Evolutionary conservation across 1,140 invertebrate species (phyloP).

Genomic region (Zaprionus davidi): DNA sequence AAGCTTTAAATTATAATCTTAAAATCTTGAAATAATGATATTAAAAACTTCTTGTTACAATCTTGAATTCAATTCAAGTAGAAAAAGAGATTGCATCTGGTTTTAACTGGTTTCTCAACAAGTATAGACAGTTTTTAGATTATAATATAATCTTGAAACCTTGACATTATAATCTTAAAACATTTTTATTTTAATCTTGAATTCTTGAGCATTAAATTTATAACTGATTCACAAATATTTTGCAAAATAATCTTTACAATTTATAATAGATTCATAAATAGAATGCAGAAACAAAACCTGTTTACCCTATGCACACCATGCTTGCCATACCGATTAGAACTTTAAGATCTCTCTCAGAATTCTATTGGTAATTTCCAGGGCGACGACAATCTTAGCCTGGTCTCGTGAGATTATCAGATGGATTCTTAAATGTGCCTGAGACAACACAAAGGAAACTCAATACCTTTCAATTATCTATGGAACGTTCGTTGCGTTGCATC

Average conservation of each 20-base stretch:
- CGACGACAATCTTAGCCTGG: neutral
- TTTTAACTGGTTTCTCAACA: too few species aligned
- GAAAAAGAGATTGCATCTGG: too few species aligned
- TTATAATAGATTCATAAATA: neutral
- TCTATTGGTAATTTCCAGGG: neutral
- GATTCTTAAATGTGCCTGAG: neutral
- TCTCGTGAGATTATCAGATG: slow-evolving; percentile 1
- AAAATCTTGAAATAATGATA: too few species aligned
- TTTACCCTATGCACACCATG: neutral
- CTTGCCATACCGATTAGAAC: neutral
- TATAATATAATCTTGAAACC: neutral
- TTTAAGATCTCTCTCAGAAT: neutral
- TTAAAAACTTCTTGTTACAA: too few species aligned
- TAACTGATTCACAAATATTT: neutral
- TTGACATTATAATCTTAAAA: neutral
- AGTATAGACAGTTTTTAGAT: neutral
- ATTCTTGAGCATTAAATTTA: neutral
- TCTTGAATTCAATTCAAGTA: too few species aligned
- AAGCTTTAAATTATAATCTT: too few species aligned
- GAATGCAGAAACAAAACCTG: neutral
- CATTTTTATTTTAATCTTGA: neutral
- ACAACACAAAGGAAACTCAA: slow-evolving; percentile 21
- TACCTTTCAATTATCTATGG: slow-evolving; percentile 1
- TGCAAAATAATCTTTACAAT: neutral
- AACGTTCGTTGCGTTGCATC: neutral